These are phyloP conservation scores for Nomada ferruginata DNA, from an alignment of 2,888 invertebrate genomes.

Conservation along the genomic window DNA sequence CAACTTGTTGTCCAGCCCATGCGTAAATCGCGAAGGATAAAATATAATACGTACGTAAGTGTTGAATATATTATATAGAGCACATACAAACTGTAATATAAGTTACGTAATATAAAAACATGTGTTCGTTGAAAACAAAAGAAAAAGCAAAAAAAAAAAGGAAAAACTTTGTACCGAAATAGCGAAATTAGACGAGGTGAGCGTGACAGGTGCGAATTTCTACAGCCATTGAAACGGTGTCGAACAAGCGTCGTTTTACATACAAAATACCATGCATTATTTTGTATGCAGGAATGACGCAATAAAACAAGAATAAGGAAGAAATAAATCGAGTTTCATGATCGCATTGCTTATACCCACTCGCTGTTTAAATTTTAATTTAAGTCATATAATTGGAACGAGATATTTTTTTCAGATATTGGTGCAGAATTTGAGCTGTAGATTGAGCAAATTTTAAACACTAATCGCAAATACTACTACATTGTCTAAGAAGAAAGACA, in stretches of 20 bases:
- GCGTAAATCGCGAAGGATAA: conserved; percentile 27
- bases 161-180: conserved; percentile 59
- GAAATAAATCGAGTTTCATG: background rate
- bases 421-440: no score
- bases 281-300: conserved; percentile 62
- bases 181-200: conserved; percentile 28
- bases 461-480: background rate
- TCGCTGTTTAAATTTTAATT: background rate
- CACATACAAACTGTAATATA: conserved; percentile 27
- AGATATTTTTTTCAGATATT: no score
- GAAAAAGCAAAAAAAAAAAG: conserved; percentile 17
- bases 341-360: background rate
- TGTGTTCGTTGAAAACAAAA: conserved; percentile 58
- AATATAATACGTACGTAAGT: conserved; percentile 41
- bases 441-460: background rate
- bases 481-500: background rate
- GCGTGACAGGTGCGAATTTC: conserved; percentile 37
- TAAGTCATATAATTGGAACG: background rate
- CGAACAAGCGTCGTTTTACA: conserved; percentile 55
- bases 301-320: conserved; percentile 27
- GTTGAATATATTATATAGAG: conserved; percentile 42
- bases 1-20: conserved; percentile 30
- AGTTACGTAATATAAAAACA: conserved; percentile 52
- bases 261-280: conserved; percentile 54
- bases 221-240: conserved; percentile 41